phyloP scores from a whole-genome alignment of 2,797 vertebrate species.

The Sebastiscus tertius region DNA sequence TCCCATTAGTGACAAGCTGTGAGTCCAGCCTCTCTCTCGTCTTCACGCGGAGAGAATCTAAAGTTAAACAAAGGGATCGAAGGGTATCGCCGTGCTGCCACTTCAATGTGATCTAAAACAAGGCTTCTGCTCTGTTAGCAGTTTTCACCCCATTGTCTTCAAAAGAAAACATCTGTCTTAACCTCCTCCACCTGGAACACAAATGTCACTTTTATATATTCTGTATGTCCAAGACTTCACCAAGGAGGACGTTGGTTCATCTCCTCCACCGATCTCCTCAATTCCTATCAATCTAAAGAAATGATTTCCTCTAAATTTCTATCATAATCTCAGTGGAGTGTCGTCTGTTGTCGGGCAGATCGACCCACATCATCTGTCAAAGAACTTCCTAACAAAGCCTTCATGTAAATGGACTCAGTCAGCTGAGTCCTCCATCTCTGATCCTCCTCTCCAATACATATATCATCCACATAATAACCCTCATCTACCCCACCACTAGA shows the following conservation, averaged over 20 bases:
- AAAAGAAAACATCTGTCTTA: neutral
- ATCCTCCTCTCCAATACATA: slow-evolving; percentile 26
- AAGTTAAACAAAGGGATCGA: neutral
- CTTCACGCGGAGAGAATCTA: neutral
- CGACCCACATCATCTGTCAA: slow-evolving; percentile 21
- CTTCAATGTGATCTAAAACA: neutral
- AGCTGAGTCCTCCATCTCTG: slow-evolving; percentile 49
- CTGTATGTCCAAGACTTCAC: neutral
- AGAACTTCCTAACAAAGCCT: slow-evolving; percentile 44
- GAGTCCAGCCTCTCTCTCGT: neutral
- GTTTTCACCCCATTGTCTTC: neutral
- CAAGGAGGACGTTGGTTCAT: too few relatives aligned
- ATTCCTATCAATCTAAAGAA: too few relatives aligned
- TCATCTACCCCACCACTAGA: slow-evolving; percentile 10
- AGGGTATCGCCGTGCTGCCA: neutral
- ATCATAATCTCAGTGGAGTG: neutral
- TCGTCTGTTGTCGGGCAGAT: slow-evolving; percentile 1
- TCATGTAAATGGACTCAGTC: slow-evolving; percentile 51
- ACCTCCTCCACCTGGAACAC: neutral
- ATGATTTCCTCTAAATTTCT: too few relatives aligned
- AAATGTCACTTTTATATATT: neutral
- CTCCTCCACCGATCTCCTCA: too few relatives aligned
- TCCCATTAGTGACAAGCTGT: slow-evolving; percentile 28
- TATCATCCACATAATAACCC: slow-evolving; percentile 44
- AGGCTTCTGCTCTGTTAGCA: neutral